Conservation (phyloP, 30 jellyfish, hydroid and myxozoan species). For the Catostylus mosaicus region DNA sequence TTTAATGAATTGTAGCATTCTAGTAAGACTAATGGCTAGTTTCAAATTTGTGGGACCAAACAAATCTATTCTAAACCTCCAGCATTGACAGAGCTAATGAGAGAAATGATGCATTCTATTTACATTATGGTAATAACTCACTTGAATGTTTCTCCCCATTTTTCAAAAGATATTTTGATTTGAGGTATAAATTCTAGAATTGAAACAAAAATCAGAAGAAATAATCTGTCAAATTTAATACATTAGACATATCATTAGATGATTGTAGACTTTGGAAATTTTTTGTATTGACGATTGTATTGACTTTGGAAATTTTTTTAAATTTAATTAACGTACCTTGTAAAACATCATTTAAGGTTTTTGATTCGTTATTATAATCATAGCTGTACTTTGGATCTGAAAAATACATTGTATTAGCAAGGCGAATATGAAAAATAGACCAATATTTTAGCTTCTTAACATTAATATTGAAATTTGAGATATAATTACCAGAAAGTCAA, state of each 20-base stretch:
- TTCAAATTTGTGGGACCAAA: no score
- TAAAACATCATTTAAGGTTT: background rate
- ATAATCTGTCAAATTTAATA: background rate
- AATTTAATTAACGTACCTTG: background rate
- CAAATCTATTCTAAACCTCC: no score
- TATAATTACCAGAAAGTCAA: no score
- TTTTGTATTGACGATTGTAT: no score
- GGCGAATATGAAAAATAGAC: background rate
- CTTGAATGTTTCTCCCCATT: conserved; percentile 68
- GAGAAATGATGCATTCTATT: no score
- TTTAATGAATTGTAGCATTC: no score
- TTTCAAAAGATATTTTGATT: conserved; percentile 37
- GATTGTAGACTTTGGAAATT: no score
- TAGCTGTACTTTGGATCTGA: background rate
- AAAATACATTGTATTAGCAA: background rate
- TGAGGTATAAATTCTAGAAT: conserved; percentile 37
- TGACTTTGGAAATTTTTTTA: background rate
- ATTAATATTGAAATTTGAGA: no score
- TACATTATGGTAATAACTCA: conserved; percentile 1
- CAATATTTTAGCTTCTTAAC: no score
- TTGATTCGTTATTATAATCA: background rate
- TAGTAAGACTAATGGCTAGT: no score
- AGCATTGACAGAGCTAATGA: no score
- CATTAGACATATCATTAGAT: no score
- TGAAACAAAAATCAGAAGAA: background rate